Conservation (phyloP, 2,797 vertebrate genomes). For the Enteromius thamalakanensis region DNA sequence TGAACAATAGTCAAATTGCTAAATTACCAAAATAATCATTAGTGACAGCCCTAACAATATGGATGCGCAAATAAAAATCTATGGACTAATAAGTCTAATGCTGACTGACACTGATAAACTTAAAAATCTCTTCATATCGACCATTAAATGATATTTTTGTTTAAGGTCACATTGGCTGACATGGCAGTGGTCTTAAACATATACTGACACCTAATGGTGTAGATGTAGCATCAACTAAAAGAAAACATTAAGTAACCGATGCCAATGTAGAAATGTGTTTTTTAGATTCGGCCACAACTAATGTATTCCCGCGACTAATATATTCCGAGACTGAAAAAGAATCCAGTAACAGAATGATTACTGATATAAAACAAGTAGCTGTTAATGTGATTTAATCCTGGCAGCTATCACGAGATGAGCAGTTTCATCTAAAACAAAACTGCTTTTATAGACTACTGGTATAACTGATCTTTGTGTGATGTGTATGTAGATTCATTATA, state of each 20-base stretch:
- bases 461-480: neutral
- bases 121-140: neutral
- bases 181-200: neutral
- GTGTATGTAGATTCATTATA: neutral
- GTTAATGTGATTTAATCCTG: neutral
- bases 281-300: neutral
- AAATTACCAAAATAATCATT: neutral
- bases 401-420: neutral
- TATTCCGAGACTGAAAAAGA: neutral
- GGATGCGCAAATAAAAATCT: neutral
- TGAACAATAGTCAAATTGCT: no score
- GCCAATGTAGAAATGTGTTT: neutral
- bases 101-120: neutral
- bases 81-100: neutral
- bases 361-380: neutral
- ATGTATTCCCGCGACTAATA: no score
- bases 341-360: neutral
- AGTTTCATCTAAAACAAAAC: neutral
- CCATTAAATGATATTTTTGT: neutral
- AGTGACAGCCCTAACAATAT: neutral
- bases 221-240: slow-evolving; percentile 7
- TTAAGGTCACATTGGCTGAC: neutral
- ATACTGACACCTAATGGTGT: neutral
- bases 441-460: neutral
- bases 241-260: neutral